Percentiles rank a stretch among this genome's conserved stretches.
phyloP scores from a whole-genome alignment of 2,797 vertebrate genomes.

The Scolopax bukidnonensis region DNA sequence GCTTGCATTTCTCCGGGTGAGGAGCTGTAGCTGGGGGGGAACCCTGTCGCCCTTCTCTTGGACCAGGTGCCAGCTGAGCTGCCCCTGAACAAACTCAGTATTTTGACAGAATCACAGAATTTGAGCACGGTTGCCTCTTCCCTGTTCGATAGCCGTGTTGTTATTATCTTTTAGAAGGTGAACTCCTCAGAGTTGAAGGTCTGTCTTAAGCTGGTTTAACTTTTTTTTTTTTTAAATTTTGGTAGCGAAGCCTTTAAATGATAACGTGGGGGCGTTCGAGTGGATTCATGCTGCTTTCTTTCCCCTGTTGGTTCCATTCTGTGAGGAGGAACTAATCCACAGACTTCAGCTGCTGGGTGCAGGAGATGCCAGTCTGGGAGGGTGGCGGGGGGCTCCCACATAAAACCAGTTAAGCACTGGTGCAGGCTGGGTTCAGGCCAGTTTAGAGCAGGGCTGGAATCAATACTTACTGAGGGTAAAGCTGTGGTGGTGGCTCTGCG shows the following conservation, averaged over 20 bases:
- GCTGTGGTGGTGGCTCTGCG: accelerated
- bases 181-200: background rate
- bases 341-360: background rate
- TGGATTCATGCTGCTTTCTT: background rate
- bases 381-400: background rate
- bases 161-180: background rate
- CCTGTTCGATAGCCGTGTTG: background rate
- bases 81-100: background rate
- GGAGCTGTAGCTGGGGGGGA: background rate
- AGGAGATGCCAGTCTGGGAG: background rate
- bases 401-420: background rate
- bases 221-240: background rate
- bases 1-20: background rate
- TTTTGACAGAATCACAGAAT: background rate
- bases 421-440: background rate
- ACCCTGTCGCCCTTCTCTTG: background rate
- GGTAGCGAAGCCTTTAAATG: background rate
- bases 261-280: accelerated
- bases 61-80: background rate
- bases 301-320: background rate
- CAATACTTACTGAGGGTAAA: background rate
- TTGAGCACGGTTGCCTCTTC: background rate
- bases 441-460: background rate
- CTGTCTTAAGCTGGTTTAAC: background rate
- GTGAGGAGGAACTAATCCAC: background rate